These are phyloP conservation scores for Muscicapa adusta DNA, from an alignment of 2,113 vertebrate genomes.

Conservation along the genomic window DNA sequence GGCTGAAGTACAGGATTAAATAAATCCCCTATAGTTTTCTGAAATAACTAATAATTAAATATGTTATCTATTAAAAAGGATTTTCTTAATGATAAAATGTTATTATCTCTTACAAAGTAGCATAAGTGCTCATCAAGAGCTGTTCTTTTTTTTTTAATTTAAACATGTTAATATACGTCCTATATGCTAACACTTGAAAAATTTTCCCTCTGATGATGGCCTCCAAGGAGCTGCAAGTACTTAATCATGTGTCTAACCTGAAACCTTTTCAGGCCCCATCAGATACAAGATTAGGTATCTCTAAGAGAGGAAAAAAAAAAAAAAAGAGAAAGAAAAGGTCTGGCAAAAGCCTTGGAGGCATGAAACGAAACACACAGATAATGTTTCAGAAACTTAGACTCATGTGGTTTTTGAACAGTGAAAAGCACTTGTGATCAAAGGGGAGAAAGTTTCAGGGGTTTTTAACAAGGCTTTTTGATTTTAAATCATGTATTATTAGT, in stretches of 20 bases:
- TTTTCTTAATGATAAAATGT: not conserved
- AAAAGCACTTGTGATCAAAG: slow-evolving; percentile 13
- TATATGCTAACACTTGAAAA: not conserved
- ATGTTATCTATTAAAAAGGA: not conserved
- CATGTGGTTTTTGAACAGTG: slow-evolving; percentile 10
- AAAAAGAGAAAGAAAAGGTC: not conserved
- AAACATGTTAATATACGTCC: not conserved
- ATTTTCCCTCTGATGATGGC: not conserved
- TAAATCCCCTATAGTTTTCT: not conserved
- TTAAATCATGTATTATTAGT: slow-evolving; percentile 9
- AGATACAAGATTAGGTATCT: not conserved
- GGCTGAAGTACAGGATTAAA: not conserved
- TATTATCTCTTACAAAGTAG: not conserved
- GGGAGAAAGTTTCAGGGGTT: not conserved
- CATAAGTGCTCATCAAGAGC: not conserved
- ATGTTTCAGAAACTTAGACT: slow-evolving; percentile 25
- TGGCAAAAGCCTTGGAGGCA: not conserved
- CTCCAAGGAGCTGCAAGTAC: not conserved
- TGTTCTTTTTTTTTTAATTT: not conserved
- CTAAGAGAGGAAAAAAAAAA: not conserved
- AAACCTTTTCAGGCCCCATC: not conserved
- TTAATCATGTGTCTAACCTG: not conserved
- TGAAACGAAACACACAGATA: not conserved
- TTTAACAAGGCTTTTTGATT: not conserved
- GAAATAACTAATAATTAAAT: not conserved